Evolutionary conservation across 1,140 invertebrate genomes (phyloP).

Genomic region (Aleiodes sp.): DNA sequence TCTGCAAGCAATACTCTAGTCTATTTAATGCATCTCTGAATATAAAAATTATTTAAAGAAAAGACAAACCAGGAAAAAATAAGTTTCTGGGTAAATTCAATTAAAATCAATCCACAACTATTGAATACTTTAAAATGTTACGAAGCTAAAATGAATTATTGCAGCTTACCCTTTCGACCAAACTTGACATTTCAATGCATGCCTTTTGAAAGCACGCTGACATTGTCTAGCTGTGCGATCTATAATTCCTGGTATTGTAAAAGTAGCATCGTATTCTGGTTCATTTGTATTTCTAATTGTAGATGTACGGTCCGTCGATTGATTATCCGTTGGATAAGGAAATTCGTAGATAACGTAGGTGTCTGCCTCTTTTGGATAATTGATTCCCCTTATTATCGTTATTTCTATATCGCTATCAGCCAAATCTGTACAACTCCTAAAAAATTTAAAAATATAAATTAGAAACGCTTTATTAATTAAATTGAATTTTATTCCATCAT

Average conservation of each 20-base stretch:
- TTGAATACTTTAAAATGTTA: no score
- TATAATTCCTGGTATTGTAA: conserved; percentile 78
- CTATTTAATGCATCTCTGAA: conserved; percentile 52
- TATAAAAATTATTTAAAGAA: no score
- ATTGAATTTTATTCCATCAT: no score
- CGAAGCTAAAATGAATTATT: no score
- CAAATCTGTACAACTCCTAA: conserved; percentile 88
- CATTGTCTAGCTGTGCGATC: conserved; percentile 82
- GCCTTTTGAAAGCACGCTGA: conserved; percentile 86
- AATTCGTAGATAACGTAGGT: conserved; percentile 96
- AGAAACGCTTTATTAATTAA: no score
- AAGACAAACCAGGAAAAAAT: conserved; percentile 18
- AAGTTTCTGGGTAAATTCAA: conserved; percentile 1
- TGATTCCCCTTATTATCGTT: conserved; percentile 85
- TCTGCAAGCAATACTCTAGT: conserved; percentile 65
- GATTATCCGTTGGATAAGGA: conserved; percentile 88
- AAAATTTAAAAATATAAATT: no score
- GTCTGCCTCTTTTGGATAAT: conserved; percentile 90
- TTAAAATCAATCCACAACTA: conserved; percentile 19
- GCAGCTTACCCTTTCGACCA: conserved; percentile 89
- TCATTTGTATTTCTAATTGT: conserved; percentile 86
- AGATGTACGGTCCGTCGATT: conserved; percentile 79
- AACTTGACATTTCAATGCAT: conserved; percentile 89
- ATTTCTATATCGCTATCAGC: conserved; percentile 91
- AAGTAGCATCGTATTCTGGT: conserved; percentile 84